phyloP scores from a whole-genome alignment of 2,797 vertebrate species.

The Gambelia wislizenii region DNA sequence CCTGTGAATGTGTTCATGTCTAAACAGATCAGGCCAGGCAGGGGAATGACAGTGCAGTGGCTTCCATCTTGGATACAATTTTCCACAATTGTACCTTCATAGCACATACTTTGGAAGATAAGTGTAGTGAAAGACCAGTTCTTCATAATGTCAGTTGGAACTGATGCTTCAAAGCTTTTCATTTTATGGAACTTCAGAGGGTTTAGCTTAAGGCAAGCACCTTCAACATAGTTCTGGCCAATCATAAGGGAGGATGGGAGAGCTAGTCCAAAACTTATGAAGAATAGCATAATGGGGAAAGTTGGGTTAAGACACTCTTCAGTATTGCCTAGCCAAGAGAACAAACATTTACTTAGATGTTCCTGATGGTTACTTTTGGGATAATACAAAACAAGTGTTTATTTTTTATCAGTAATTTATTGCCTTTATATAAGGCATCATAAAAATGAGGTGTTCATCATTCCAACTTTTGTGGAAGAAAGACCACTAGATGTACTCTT shows the following conservation, averaged over 20 bases:
- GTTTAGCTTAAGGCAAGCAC: no score
- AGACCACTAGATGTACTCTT: background rate
- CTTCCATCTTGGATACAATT: background rate
- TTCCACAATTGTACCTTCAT: background rate
- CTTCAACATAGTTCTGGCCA: no score
- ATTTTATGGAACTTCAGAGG: no score
- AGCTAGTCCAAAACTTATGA: no score
- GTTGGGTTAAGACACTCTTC: background rate
- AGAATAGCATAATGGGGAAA: no score
- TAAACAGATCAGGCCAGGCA: no score
- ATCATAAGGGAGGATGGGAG: no score
- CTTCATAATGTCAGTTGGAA: background rate
- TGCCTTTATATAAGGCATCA: background rate
- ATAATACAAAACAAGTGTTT: background rate
- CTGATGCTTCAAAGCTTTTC: background rate
- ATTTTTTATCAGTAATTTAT: background rate
- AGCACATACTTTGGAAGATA: background rate
- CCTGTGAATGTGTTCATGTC: no score
- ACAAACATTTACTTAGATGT: background rate
- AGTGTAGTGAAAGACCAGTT: background rate
- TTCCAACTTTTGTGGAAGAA: background rate
- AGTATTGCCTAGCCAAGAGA: background rate
- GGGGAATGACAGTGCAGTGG: background rate
- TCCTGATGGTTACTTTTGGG: background rate
- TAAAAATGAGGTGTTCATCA: background rate